Evolutionary conservation across 2,797 vertebrate genomes (phyloP), one percentile per base, ranked within the genome.

Genomic region (Cryptoblepharus egeriae): DNA sequence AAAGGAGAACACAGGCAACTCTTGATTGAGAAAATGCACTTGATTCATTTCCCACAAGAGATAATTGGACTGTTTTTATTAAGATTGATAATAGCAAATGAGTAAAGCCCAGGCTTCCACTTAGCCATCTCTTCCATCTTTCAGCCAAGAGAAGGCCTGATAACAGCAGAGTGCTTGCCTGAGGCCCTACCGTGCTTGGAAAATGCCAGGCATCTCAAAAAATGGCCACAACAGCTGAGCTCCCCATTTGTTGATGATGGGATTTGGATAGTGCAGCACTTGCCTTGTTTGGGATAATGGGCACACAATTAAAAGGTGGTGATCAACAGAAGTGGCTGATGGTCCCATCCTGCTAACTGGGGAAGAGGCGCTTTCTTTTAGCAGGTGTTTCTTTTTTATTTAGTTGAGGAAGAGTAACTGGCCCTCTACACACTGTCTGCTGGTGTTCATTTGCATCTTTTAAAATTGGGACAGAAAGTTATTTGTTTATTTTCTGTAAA

Each of bases 21-120:
- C 85, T 79, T 90, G 91, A 91, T 90, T 88, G 71, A 83, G 71
- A 76, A 91, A 89, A 84, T 85, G 83, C 84, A 79, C 88, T 92
- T 78, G 57, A 92, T 93, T 92, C 87, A 89, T 88, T 91, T 80
- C 65, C 89, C 79, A 76, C 77, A 37, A 52, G 84, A 89, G 76
- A 85, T 83, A 87, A 92, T 92, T 5, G 74, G 88, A 85, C 88
- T 86, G 85, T 91, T 88, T 88, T 88, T 90, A 79, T 87, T 60
- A 87, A 80, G 81, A 90, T 69, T 83, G 84, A 86, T 86, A 89
- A 90, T 77, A 90, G 83, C 68, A 82, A 83, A 55, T 64, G 73
- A 69, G 75, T 87, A 39, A 91, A 88, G 65, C 52, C 73, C 69
- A 79, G 81, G 75, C 80, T 89, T 81, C 83, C 84, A 0, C 78